These are phyloP conservation scores for Phortica okadai DNA, from an alignment of 2,888 invertebrate genomes.

Conservation along the genomic window DNA sequence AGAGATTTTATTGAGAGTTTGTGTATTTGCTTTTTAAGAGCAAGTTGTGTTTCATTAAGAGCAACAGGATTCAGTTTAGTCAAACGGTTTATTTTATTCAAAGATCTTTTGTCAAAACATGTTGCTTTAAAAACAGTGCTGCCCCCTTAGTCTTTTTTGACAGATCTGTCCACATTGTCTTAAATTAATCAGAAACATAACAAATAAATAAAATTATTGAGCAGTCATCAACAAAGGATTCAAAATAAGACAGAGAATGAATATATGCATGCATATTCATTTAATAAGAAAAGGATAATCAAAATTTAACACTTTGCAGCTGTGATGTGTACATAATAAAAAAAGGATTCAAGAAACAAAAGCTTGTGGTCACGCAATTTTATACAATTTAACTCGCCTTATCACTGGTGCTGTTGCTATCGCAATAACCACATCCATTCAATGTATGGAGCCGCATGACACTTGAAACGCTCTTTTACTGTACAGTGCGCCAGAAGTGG, in stretches of 20 bases:
- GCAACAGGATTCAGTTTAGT: not conserved
- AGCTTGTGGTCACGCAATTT: conserved; percentile 68
- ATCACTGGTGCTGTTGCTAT: conserved; percentile 26
- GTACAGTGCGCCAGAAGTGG: not conserved
- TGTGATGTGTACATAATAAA: conserved; percentile 47
- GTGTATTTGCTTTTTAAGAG: not conserved
- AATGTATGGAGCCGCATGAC: not conserved
- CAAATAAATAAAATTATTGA: conserved; percentile 54
- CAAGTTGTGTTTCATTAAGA: not conserved
- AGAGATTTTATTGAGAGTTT: not conserved
- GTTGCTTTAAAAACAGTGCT: conserved; percentile 9
- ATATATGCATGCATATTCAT: conserved; percentile 22
- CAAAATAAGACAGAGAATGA: conserved; percentile 54
- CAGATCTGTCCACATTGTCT: no score
- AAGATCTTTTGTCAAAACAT: no score
- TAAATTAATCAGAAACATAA: not conserved
- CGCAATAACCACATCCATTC: not conserved
- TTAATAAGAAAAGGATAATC: conserved; percentile 64
- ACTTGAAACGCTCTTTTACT: not conserved
- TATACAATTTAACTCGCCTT: conserved; percentile 49
- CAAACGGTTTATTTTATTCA: no score
- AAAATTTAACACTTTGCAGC: conserved; percentile 67
- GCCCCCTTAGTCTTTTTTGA: not conserved
- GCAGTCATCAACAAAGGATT: conserved; percentile 46
- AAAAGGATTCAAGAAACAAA: conserved; percentile 5